phyloP scores from a whole-genome alignment of 2,113 vertebrate genomes.

The Toxotes jaculatrix region DNA sequence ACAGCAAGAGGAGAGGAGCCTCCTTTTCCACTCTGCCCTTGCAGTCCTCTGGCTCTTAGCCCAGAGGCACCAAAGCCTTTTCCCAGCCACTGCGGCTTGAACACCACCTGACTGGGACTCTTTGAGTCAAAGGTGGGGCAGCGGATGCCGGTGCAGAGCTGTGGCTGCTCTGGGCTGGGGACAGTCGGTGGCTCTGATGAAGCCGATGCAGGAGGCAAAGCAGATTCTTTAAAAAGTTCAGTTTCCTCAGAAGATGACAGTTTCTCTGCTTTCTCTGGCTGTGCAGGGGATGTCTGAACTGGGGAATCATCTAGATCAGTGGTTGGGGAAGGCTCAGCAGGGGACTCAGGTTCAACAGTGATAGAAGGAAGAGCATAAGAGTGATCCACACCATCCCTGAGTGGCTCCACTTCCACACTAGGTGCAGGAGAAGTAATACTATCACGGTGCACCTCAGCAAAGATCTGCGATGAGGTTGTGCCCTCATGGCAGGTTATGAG shows the following conservation, averaged over 20 bases:
- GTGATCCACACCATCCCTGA: conserved; percentile 36
- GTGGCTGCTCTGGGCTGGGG: conserved; percentile 5
- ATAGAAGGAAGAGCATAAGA: conserved; percentile 52
- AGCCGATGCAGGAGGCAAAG: background rate
- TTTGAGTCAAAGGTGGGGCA: conserved; percentile 77
- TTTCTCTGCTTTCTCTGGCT: conserved; percentile 2
- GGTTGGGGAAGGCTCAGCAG: background rate
- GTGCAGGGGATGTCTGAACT: background rate
- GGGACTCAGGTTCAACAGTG: conserved; percentile 35
- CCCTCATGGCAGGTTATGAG: conserved; percentile 82
- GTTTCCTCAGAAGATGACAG: conserved; percentile 16
- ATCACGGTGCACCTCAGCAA: conserved; percentile 69
- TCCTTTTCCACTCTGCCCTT: conserved; percentile 64
- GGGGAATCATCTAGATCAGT: background rate
- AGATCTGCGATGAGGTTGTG: conserved; percentile 58
- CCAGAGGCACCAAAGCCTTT: conserved; percentile 81
- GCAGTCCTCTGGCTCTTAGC: conserved; percentile 73
- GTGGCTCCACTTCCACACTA: background rate
- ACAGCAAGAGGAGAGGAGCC: conserved; percentile 77
- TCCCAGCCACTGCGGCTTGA: conserved; percentile 87
- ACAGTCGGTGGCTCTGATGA: conserved; percentile 8
- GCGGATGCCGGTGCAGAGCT: conserved; percentile 49
- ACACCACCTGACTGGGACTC: conserved; percentile 85
- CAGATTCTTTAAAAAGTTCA: background rate
- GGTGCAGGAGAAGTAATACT: conserved; percentile 30